Conservation (phyloP, 2,888 invertebrate species). For the Dichetophora obliterata region DNA sequence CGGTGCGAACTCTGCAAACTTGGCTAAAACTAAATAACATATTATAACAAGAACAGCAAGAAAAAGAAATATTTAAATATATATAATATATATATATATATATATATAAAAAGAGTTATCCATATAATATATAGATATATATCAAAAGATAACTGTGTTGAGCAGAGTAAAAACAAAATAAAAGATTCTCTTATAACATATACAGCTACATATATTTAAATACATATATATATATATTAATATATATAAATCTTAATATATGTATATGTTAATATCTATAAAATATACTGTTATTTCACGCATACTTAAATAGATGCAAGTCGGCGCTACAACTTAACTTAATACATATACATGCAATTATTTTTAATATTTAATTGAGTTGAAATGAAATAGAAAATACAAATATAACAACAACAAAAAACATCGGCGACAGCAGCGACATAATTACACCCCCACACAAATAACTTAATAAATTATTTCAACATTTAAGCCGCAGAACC, state of each 20-base stretch:
- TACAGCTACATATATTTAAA: slow-evolving; percentile 39
- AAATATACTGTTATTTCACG: slow-evolving; percentile 9
- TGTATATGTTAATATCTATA: slow-evolving; percentile 27
- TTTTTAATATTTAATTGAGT: slow-evolving; percentile 46
- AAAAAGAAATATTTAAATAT: slow-evolving; percentile 35
- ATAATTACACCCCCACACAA: too few relatives aligned
- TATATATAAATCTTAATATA: slow-evolving; percentile 29
- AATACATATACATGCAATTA: slow-evolving; percentile 36
- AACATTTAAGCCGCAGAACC: too few relatives aligned
- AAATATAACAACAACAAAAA: neutral
- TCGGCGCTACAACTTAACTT: neutral
- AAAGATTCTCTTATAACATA: slow-evolving; percentile 26
- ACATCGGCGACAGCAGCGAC: neutral
- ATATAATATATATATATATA: slow-evolving; percentile 15
- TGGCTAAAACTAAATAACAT: slow-evolving; percentile 36
- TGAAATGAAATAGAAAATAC: slow-evolving; percentile 43
- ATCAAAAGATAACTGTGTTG: slow-evolving; percentile 15
- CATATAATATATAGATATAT: slow-evolving; percentile 22
- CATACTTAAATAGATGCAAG: neutral
- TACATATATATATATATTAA: slow-evolving; percentile 38
- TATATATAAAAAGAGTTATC: slow-evolving; percentile 4
- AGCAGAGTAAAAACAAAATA: neutral
- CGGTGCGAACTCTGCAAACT: slow-evolving; percentile 50
- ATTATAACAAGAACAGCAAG: slow-evolving; percentile 28
- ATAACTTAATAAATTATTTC: too few relatives aligned